Evolutionary conservation across 92 coral and sea anemone species (phyloP).

Genomic region (Phenganax marumi): DNA sequence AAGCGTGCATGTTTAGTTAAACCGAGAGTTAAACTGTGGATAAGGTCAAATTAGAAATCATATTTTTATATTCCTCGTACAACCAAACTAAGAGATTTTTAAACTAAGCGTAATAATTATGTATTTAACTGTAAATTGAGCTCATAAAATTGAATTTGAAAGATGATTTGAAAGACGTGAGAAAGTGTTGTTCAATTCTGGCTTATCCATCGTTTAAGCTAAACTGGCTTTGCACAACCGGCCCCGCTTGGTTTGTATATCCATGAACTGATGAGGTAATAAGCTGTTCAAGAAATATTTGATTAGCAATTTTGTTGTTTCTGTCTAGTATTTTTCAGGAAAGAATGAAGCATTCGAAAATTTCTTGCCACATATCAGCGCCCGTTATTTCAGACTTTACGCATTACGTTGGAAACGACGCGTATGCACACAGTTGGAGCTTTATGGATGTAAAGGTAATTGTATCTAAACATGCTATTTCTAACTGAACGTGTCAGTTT

Average conservation of each 20-base stretch:
- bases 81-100: too few species aligned
- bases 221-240: background rate
- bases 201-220: too few species aligned
- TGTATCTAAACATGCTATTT: background rate
- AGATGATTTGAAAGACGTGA: too few species aligned
- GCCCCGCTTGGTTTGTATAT: background rate
- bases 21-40: too few species aligned
- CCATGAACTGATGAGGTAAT: background rate
- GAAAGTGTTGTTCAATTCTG: too few species aligned
- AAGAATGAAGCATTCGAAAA: background rate
- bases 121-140: too few species aligned
- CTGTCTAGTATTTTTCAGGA: slow-evolving; percentile 7
- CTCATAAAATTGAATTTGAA: too few species aligned
- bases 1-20: too few species aligned
- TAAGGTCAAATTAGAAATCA: too few species aligned
- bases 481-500: too few species aligned
- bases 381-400: slow-evolving; percentile 30
- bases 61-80: too few species aligned
- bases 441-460: slow-evolving; percentile 43
- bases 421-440: slow-evolving; percentile 15
- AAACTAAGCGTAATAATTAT: too few species aligned
- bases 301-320: background rate
- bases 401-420: background rate
- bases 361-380: slow-evolving; percentile 1
- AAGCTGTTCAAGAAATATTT: background rate